phyloP scores from a whole-genome alignment of 2,113 vertebrate genomes.

The Pollachius pollachius region DNA sequence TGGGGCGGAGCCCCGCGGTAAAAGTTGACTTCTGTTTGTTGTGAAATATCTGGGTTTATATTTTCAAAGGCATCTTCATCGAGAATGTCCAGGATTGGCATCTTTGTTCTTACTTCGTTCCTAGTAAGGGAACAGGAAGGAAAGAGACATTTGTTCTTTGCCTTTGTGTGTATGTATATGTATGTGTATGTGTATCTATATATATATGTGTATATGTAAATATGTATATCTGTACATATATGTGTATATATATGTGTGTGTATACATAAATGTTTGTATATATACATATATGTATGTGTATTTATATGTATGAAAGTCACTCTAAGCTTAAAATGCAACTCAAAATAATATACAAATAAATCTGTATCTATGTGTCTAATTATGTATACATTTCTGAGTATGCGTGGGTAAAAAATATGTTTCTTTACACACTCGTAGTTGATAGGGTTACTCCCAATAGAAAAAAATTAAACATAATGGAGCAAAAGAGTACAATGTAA shows the following conservation, averaged over 20 bases:
- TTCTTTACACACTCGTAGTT: too few relatives aligned
- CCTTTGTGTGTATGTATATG: background rate
- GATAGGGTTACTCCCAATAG: too few relatives aligned
- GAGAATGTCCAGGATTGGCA: slow-evolving; percentile 21
- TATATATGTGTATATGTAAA: background rate
- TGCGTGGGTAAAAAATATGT: too few relatives aligned
- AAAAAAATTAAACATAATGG: too few relatives aligned
- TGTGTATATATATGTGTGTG: background rate
- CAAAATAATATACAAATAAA: background rate
- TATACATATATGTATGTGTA: background rate
- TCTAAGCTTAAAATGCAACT: background rate
- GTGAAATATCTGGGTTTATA: accelerated
- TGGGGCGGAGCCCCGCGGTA: slow-evolving; percentile 46
- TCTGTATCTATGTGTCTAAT: background rate
- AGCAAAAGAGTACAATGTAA: too few relatives aligned
- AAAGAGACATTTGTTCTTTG: too few relatives aligned
- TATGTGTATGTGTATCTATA: background rate
- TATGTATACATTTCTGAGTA: too few relatives aligned
- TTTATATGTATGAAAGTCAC: background rate
- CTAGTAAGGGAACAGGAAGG: too few relatives aligned
- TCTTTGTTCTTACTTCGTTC: too few relatives aligned
- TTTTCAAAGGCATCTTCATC: background rate
- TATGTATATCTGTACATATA: background rate
- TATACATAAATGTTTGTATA: background rate
- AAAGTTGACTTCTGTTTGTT: slow-evolving; percentile 20